These are phyloP conservation scores for Chrysolina oricalcia DNA, from an alignment of 2,888 invertebrate species.

Conservation along the genomic window DNA sequence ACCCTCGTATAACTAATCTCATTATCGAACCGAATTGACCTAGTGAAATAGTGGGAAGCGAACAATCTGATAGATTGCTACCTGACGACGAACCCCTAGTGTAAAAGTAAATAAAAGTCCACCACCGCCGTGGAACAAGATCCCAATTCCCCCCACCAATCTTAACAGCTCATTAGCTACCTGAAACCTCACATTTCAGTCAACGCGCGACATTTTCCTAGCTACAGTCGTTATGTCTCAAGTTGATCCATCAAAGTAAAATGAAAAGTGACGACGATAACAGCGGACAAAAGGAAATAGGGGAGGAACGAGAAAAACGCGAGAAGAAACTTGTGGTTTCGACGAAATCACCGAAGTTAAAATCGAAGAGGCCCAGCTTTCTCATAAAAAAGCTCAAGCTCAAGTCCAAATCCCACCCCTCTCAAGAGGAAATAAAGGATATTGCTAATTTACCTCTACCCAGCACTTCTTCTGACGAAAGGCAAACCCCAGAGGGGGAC, in stretches of 20 bases:
- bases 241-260: conserved; percentile 48
- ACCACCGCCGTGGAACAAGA: conserved; percentile 33
- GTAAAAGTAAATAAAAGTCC: conserved; percentile 34
- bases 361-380: conserved; percentile 60
- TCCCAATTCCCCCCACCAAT: conserved; percentile 45
- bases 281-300: conserved; percentile 42
- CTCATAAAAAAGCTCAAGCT: conserved; percentile 63
- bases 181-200: conserved; percentile 56
- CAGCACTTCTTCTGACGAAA: conserved; percentile 55
- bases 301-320: conserved; percentile 49
- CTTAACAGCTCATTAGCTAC: conserved; percentile 51
- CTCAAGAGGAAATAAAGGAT: conserved; percentile 45
- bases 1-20: conserved; percentile 5
- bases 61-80: neutral
- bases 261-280: conserved; percentile 60
- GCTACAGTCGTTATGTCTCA: conserved; percentile 45
- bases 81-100: neutral
- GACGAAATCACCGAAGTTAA: conserved; percentile 56
- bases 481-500: conserved; percentile 64
- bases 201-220: conserved; percentile 49
- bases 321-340: conserved; percentile 56
- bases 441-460: conserved; percentile 54
- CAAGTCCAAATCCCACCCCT: conserved; percentile 54
- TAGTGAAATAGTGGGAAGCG: neutral
- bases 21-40: conserved; percentile 5